Base-by-base conservation (phyloP, 2,888 invertebrate species). In the Netelia melanura region DNA sequence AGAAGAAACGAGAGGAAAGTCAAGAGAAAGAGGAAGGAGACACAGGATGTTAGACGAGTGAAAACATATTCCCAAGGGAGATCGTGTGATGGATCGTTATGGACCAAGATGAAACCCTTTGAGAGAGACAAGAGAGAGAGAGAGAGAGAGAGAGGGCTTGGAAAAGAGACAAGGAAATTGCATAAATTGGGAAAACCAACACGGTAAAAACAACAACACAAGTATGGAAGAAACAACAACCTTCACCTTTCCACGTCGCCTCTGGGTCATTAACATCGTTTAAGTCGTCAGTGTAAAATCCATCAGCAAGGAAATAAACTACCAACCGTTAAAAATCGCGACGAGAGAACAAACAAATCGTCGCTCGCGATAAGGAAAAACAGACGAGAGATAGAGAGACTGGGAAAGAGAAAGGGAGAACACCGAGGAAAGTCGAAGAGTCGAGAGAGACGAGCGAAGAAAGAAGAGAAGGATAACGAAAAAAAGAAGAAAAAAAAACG, bases 81-180 rank as follows among this genome's bases (percentile, higher is more conserved):
- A 65, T 61, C 71, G 62, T 68, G 61, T 25, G 67, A 52, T 38
- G 52, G n/a, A 58, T 62, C 43, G 67, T 68, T 65, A 67, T 48
- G 52, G 56, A 67, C 74, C 68, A 76, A 65, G 67, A 65, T 68
- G 77, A 67, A 61, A 71, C 65, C 54, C 70, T 70, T 64, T 44
- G 72, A 70, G 74, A 85, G 76, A 52, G 70, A 70, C 54, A 58
- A 75, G 62, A 68, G 71, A 83, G 70, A 84, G 67, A 52, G 54
- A 64, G 71, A 83, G 82, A 58, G 62, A 64, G 70, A 78, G 81
- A 82, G 62, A 85, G 86, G 62, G 76, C 1, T 21, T 21, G 83
- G 75, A 80, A 65, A 79, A 81, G 58, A 54, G 44, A 81, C 43
- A 65, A 76, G 62, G 75, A 48, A 81, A 58, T 71, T 62, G 72